These are phyloP conservation scores for Cyprinodon diabolis DNA, from an alignment of 2,797 vertebrate species.

Conservation along the genomic window DNA sequence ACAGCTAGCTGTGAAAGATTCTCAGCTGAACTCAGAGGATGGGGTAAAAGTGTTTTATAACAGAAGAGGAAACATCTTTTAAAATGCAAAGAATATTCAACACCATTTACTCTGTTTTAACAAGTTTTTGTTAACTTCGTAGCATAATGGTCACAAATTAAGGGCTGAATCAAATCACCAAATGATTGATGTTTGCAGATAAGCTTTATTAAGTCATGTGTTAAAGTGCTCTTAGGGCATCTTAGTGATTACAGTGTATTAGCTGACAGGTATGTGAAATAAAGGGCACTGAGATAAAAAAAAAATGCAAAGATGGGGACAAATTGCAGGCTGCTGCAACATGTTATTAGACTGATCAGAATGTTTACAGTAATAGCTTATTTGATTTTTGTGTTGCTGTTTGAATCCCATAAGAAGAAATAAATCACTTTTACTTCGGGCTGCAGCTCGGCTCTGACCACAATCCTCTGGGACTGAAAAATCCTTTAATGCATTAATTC, in stretches of 20 bases:
- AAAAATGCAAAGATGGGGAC: conserved; percentile 36
- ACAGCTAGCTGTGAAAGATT: background rate
- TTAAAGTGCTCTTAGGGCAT: conserved; percentile 37
- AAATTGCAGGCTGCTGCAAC: conserved; percentile 33
- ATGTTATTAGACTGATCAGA: conserved; percentile 38
- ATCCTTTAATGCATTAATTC: conserved; percentile 51
- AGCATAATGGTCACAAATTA: conserved; percentile 21
- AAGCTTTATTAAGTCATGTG: conserved; percentile 43
- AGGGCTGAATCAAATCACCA: conserved; percentile 24
- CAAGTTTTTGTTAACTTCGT: conserved; percentile 21
- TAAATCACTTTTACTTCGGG: conserved; percentile 12
- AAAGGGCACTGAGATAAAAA: conserved; percentile 17
- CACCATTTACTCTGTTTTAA: conserved; percentile 12
- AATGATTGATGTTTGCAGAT: conserved; percentile 46
- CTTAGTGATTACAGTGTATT: conserved; percentile 39
- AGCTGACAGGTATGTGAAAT: conserved; percentile 47
- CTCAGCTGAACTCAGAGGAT: background rate
- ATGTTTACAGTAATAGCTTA: conserved; percentile 30
- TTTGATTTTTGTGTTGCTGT: conserved; percentile 20
- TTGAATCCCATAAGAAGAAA: conserved; percentile 32
- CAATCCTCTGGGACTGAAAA: conserved; percentile 39
- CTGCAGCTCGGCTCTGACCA: conserved; percentile 18
- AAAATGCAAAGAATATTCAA: conserved; percentile 17
- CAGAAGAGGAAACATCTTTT: conserved; percentile 1
- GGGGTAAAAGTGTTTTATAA: background rate